A percentile compares a stretch with the other conserved stretches of the same genome.
Evolutionary conservation across 2,888 invertebrate genomes (phyloP).

Genomic region (Sarcophaga carnaria): DNA sequence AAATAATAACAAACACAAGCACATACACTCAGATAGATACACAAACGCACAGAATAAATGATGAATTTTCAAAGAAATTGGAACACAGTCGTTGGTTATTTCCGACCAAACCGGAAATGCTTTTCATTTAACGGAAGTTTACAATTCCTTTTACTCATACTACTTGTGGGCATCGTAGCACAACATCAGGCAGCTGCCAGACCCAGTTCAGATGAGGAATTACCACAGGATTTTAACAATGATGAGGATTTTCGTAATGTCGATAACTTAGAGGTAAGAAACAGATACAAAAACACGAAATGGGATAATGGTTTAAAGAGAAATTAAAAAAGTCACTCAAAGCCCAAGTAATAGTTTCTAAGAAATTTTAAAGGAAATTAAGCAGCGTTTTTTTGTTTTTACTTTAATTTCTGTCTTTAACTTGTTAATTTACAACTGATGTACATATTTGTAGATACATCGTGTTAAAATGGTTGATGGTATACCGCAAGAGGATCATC

Average conservation of each 20-base stretch:
- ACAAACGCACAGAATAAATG: constrained; percentile 34
- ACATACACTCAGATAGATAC: constrained; percentile 25
- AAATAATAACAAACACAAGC: neutral
- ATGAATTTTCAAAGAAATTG: constrained; percentile 69
- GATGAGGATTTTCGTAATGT: constrained; percentile 70
- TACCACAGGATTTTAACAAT: constrained; percentile 53
- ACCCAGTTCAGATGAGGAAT: constrained; percentile 44
- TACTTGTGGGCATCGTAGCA: constrained; percentile 16
- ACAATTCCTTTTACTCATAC: constrained; percentile 58
- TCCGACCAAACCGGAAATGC: constrained; percentile 73
- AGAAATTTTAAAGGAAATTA: neutral
- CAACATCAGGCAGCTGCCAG: constrained; percentile 41
- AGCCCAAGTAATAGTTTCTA: neutral
- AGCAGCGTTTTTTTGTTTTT: neutral
- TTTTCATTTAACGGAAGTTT: constrained; percentile 72
- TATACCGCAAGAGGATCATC: constrained; percentile 76
- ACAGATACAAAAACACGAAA: too few species aligned
- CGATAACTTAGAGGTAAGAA: constrained; percentile 78
- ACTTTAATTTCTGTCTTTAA: constrained; percentile 13
- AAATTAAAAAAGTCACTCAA: neutral
- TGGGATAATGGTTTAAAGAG: too few species aligned
- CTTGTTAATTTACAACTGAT: neutral
- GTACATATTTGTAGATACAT: constrained; percentile 72
- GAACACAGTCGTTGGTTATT: constrained; percentile 70
- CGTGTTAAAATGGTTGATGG: constrained; percentile 74